phyloP scores from a whole-genome alignment of 2,888 invertebrate genomes.

The Dynastes tityus region DNA sequence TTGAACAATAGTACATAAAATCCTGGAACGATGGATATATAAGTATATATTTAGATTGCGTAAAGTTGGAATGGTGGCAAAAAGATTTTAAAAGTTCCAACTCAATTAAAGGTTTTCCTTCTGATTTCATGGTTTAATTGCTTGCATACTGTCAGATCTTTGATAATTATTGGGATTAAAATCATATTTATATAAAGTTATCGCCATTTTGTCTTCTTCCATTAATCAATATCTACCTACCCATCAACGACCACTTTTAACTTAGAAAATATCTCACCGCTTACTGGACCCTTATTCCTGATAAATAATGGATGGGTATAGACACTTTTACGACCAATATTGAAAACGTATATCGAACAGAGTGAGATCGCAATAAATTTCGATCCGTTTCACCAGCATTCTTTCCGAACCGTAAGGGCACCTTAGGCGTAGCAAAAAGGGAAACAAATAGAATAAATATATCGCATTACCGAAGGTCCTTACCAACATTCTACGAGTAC shows the following conservation, averaged over 20 bases:
- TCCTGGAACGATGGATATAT: too few relatives aligned
- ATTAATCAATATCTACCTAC: neutral
- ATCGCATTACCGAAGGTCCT: conserved; percentile 31
- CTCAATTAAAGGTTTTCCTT: too few relatives aligned
- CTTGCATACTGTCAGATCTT: too few relatives aligned
- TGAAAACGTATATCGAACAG: conserved; percentile 5
- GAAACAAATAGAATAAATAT: conserved; percentile 28
- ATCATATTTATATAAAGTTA: too few relatives aligned
- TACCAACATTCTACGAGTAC: neutral
- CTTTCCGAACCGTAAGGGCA: neutral
- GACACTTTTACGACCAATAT: conserved; percentile 27
- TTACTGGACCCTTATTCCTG: neutral
- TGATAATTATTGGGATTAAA: too few relatives aligned
- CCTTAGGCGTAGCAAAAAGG: neutral
- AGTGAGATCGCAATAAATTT: conserved; percentile 19
- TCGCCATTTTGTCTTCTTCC: too few relatives aligned
- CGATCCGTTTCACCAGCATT: conserved; percentile 6
- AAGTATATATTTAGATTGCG: too few relatives aligned
- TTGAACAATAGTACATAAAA: too few relatives aligned
- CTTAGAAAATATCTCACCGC: conserved; percentile 1
- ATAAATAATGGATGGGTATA: conserved; percentile 33
- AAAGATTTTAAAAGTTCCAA: too few relatives aligned
- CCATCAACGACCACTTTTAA: neutral
- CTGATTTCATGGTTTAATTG: too few relatives aligned
- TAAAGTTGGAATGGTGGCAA: too few relatives aligned